Evolutionary conservation across 2,888 invertebrate species (phyloP).

Genomic region (Oxytorus armatus): DNA sequence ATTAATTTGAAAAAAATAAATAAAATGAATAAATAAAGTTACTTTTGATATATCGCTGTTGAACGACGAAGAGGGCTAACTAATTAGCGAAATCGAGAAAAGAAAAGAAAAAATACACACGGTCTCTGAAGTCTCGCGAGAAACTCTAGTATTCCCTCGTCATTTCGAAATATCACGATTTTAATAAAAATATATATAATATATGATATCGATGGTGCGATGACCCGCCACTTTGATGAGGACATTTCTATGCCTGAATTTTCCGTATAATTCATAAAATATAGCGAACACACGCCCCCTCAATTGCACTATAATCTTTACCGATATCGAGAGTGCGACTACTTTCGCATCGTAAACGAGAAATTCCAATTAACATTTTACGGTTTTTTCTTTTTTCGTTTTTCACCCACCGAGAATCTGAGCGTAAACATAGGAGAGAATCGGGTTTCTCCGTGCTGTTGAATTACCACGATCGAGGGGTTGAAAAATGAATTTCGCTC

Average conservation of each 20-base stretch:
- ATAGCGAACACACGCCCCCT: neutral
- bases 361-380: conserved; percentile 52
- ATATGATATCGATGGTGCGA: neutral
- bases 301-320: neutral
- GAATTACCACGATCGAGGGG: too few relatives aligned
- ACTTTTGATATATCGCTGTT: too few relatives aligned
- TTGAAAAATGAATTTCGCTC: conserved; percentile 6
- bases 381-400: conserved; percentile 8
- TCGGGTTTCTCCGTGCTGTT: too few relatives aligned
- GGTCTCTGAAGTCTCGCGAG: too few relatives aligned
- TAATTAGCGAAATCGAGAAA: too few relatives aligned
- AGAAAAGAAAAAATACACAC: too few relatives aligned
- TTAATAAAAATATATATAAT: neutral
- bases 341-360: conserved; percentile 35
- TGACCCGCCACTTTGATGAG: neutral
- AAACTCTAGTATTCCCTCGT: too few relatives aligned
- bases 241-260: neutral
- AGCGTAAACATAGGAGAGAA: too few relatives aligned
- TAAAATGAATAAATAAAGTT: too few relatives aligned
- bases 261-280: neutral
- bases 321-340: conserved; percentile 23
- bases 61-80: too few relatives aligned
- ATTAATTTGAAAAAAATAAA: too few relatives aligned
- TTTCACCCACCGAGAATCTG: neutral
- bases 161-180: neutral